phyloP scores from a whole-genome alignment of 2,888 invertebrate genomes.

The Papilio protenor region DNA sequence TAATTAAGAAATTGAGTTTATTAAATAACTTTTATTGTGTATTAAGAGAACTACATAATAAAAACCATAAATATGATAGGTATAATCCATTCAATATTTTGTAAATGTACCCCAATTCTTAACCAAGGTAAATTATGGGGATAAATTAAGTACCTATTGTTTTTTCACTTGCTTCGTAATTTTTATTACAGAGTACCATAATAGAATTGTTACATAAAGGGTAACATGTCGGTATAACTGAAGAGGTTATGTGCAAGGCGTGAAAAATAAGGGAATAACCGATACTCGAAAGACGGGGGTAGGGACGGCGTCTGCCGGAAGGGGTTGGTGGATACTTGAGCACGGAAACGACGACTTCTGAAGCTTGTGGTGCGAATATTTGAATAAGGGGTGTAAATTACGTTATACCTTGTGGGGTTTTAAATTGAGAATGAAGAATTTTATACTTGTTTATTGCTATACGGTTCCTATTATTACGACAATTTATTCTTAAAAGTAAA shows the following conservation, averaged over 20 bases:
- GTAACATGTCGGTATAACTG: conserved; percentile 8
- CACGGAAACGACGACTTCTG: conserved; percentile 41
- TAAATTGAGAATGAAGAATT: conserved; percentile 11
- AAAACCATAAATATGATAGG: neutral
- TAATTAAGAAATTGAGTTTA: neutral
- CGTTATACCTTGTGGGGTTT: conserved; percentile 16
- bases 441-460: neutral
- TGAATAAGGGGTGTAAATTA: conserved; percentile 35
- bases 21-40: neutral
- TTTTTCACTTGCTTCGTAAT: neutral
- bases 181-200: neutral
- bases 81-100: neutral
- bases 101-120: neutral
- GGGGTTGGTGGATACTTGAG: conserved; percentile 37
- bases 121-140: neutral
- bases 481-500: too few species aligned
- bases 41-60: neutral
- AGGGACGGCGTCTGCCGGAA: conserved; percentile 20
- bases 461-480: neutral
- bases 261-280: conserved; percentile 31
- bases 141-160: neutral
- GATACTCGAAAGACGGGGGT: conserved; percentile 22
- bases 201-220: conserved; percentile 19
- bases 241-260: conserved; percentile 27
- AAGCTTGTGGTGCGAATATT: conserved; percentile 30